These are phyloP conservation scores for Cryptosula pallasiana DNA, from an alignment of 2,888 invertebrate species.

Conservation along the genomic window DNA sequence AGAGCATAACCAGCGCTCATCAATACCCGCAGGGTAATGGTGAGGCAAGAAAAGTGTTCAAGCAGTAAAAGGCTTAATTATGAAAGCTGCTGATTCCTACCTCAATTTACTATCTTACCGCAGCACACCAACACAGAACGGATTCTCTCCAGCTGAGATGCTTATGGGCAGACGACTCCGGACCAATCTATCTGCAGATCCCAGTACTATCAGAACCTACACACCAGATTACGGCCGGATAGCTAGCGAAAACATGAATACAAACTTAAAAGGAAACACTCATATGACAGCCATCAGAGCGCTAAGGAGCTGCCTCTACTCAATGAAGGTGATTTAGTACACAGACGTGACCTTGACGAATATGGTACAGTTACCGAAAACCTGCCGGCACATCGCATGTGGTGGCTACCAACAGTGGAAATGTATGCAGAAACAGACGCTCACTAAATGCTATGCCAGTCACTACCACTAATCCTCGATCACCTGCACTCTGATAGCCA, in stretches of 20 bases:
- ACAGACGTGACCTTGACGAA: background rate
- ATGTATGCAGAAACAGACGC: background rate
- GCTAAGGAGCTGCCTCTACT: background rate
- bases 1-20: conserved; percentile 22
- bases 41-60: conserved; percentile 24
- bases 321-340: background rate
- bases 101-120: background rate
- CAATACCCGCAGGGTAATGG: conserved; percentile 25
- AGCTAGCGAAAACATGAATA: no score
- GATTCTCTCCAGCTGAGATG: conserved; percentile 24
- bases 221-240: background rate
- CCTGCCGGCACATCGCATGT: background rate
- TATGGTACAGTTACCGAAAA: background rate
- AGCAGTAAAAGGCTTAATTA: conserved; percentile 23
- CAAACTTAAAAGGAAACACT: no score
- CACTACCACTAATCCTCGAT: background rate
- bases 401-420: background rate
- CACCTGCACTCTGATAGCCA: background rate
- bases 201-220: background rate
- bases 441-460: background rate
- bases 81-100: conserved; percentile 6
- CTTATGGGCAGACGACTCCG: conserved; percentile 25
- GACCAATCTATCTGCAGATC: conserved; percentile 5
- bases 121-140: conserved; percentile 8
- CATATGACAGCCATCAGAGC: background rate